Evolutionary conservation across 2,797 vertebrate genomes (phyloP).

Genomic region (Hydrophis major): DNA sequence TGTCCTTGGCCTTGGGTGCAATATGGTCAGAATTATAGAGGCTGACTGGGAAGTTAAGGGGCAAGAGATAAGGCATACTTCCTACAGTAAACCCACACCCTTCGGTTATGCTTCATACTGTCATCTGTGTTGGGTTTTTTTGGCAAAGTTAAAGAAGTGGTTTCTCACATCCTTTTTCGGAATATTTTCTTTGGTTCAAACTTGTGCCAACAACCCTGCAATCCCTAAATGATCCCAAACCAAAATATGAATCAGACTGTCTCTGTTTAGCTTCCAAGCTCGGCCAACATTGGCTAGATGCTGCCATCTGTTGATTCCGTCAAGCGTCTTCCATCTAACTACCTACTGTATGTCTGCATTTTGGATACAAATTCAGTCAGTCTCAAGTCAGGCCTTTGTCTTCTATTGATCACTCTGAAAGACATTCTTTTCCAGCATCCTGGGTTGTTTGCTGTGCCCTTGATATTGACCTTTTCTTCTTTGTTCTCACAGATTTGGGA

Average conservation of each 20-base stretch:
- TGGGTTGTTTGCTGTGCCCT: neutral
- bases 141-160: neutral
- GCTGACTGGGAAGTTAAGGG: neutral
- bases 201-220: neutral
- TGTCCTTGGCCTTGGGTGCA: neutral
- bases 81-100: neutral
- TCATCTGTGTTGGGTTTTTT: neutral
- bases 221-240: neutral
- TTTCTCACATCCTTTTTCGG: neutral
- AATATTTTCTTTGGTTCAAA: neutral
- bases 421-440: too few relatives aligned
- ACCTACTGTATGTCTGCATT: neutral
- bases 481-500: conserved; percentile 81
- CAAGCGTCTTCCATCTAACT: neutral
- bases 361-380: neutral
- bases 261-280: neutral
- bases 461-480: neutral
- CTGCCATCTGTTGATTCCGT: neutral
- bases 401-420: neutral
- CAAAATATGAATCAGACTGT: neutral
- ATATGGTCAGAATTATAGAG: neutral
- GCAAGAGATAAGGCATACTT: neutral
- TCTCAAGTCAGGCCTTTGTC: neutral
- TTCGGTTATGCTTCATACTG: neutral
- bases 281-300: neutral